Evolutionary conservation across 2,888 invertebrate species (phyloP).

Genomic region (Galerucella calmariensis): DNA sequence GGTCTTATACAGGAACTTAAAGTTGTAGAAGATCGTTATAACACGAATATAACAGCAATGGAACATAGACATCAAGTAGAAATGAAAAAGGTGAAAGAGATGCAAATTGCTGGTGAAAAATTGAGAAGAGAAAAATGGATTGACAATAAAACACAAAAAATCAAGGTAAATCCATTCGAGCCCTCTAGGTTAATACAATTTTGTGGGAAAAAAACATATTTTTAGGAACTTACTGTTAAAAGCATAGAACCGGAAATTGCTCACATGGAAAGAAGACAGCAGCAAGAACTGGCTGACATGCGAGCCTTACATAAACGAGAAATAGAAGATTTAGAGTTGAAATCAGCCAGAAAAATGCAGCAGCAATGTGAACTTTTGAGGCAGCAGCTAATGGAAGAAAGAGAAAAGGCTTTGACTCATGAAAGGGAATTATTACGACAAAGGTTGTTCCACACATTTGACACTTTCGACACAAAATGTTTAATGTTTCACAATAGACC

Average conservation of each 20-base stretch:
- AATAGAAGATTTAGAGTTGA: constrained; percentile 72
- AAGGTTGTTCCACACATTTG: constrained; percentile 59
- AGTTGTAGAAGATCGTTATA: constrained; percentile 74
- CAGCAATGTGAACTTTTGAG: constrained; percentile 72
- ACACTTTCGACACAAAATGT: background rate
- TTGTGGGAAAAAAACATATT: background rate
- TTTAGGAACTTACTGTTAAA: constrained; percentile 83
- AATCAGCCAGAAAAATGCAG: constrained; percentile 71
- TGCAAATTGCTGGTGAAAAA: constrained; percentile 82
- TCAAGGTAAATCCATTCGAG: constrained; percentile 70
- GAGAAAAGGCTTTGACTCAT: constrained; percentile 71
- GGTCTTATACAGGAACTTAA: constrained; percentile 74
- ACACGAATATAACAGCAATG: constrained; percentile 73
- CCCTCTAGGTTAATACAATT: no score
- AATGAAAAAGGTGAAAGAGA: constrained; percentile 79
- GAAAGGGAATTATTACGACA: constrained; percentile 72
- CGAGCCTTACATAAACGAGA: constrained; percentile 75
- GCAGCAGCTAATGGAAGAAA: constrained; percentile 71
- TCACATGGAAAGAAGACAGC: constrained; percentile 77
- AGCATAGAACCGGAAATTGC: constrained; percentile 87
- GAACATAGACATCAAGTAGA: constrained; percentile 83
- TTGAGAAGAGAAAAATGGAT: constrained; percentile 82
- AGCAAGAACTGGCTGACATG: constrained; percentile 76
- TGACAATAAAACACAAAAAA: constrained; percentile 85
- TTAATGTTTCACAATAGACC: background rate